Evolutionary conservation across 2,797 vertebrate species (phyloP).

Genomic region (Protonibea diacanthus): DNA sequence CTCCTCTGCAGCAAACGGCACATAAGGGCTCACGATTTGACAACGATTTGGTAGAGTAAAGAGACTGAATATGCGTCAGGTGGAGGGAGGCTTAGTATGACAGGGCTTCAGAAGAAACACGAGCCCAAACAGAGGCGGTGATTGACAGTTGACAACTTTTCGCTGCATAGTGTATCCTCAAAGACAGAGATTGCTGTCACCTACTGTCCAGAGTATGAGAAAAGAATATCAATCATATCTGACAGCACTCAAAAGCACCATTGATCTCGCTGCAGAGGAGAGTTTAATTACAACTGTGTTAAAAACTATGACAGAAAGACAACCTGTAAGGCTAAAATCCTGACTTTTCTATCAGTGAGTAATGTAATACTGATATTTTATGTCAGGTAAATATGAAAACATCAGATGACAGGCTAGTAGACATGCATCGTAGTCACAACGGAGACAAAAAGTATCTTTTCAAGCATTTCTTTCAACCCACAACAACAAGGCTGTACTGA

Average conservation of each 20-base stretch:
- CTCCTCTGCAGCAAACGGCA: conserved; percentile 28
- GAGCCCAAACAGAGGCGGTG: conserved; percentile 35
- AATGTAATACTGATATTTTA: conserved; percentile 12
- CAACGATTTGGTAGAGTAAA: conserved; percentile 16
- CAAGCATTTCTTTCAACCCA: too few species aligned
- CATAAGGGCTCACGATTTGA: conserved; percentile 9
- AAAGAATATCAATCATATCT: conserved; percentile 68
- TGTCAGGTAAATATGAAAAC: background rate
- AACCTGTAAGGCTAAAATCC: conserved; percentile 27
- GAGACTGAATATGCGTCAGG: conserved; percentile 45
- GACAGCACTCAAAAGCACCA: conserved; percentile 56
- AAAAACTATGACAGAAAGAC: conserved; percentile 23
- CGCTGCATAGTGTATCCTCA: conserved; percentile 38
- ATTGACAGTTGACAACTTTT: conserved; percentile 67
- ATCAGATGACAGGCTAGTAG: background rate
- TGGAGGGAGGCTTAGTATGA: conserved; percentile 23
- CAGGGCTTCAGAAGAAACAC: conserved; percentile 48
- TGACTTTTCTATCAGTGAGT: background rate
- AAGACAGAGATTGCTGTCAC: conserved; percentile 63
- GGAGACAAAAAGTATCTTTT: background rate
- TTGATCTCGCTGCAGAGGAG: conserved; percentile 51
- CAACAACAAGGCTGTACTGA: background rate
- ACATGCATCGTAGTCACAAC: background rate
- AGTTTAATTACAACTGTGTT: conserved; percentile 67
- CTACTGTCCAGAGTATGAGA: conserved; percentile 47